phyloP scores from a whole-genome alignment of 2,888 invertebrate genomes.

The Andricus quercusramuli region DNA sequence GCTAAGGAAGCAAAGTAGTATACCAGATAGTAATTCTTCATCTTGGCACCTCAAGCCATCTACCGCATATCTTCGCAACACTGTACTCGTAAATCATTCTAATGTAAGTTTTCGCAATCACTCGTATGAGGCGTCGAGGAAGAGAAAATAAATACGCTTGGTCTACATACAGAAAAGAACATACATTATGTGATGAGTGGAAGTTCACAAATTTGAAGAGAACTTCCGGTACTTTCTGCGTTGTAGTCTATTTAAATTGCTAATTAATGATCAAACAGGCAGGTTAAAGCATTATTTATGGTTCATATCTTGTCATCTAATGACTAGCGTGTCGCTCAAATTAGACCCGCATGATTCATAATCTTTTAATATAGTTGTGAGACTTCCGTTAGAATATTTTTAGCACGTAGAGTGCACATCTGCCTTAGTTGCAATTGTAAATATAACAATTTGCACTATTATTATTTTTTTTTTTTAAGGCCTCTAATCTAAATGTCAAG shows the following conservation, averaged over 20 bases:
- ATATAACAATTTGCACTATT: too few relatives aligned
- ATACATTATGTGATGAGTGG: not conserved
- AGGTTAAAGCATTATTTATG: not conserved
- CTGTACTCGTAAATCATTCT: constrained; percentile 28
- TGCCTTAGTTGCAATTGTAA: not conserved
- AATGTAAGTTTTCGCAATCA: constrained; percentile 40
- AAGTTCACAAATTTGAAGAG: not conserved
- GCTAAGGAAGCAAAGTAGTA: constrained; percentile 31
- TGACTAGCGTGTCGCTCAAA: not conserved
- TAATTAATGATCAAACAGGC: not conserved
- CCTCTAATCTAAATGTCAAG: too few relatives aligned
- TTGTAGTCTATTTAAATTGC: not conserved
- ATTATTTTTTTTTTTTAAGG: too few relatives aligned
- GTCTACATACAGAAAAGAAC: not conserved
- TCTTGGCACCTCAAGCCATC: constrained; percentile 35
- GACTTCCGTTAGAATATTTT: not conserved
- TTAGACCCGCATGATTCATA: not conserved
- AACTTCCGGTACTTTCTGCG: not conserved
- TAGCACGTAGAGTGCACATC: not conserved
- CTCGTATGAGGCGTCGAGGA: not conserved
- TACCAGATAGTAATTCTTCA: constrained; percentile 30
- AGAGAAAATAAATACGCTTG: constrained; percentile 2
- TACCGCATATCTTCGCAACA: constrained; percentile 27
- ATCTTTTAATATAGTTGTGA: not conserved
- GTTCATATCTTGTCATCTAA: not conserved